Base-by-base conservation (phyloP, 2,888 invertebrate species). In the Sphaeridia pumilis region DNA sequence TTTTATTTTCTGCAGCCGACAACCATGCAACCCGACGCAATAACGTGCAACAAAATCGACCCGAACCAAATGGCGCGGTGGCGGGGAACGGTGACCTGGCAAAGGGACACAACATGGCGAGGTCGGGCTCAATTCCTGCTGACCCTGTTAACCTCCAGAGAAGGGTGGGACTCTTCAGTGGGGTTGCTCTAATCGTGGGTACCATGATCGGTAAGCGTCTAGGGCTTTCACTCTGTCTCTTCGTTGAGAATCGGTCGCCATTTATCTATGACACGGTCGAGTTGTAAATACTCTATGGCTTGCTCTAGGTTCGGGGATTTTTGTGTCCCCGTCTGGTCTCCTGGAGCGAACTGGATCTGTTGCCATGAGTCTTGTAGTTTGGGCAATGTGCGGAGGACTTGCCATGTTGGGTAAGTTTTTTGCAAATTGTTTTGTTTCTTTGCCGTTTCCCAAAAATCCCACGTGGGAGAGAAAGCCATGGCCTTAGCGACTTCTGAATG, bases 91-190 rank as follows among this genome's bases (percentile, higher is more conserved):
- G 55, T 31, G 60, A 63, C 55, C 43, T 62, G 58, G 45, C 66
- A 70, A 72, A 73, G 70, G 69, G 72, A 72, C 71, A 75, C 75
- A 70, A 73, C 83, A 68, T 85, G 84, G 85, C 86, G 88, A 82
- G 88, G 85, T 74, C 83, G 84, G 83, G 82, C 84, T 75, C 88
- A 89, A 79, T 83, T 87, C 76, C 81, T 88, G 82, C 87, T 84
- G 85, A 89, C 87, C 76, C 86, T 89, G 81, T 92, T 90, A 87
- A 89, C 87, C 88, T 90, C 87, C 84, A 90, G 88, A 89, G 89
- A 85, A 87, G 88, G 84, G 63, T 63, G 61, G 63, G 63, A 58
- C 61, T 63, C 60, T 56, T 71, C 56, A 70, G 71, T 61, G 73
- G 73, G 44, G 68, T 69, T 38, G 71, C 72, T 49, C 66, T 73